These are phyloP conservation scores for Notoglanidium macrostoma DNA, from an alignment of 2,797 vertebrate genomes.

Conservation along the genomic window DNA sequence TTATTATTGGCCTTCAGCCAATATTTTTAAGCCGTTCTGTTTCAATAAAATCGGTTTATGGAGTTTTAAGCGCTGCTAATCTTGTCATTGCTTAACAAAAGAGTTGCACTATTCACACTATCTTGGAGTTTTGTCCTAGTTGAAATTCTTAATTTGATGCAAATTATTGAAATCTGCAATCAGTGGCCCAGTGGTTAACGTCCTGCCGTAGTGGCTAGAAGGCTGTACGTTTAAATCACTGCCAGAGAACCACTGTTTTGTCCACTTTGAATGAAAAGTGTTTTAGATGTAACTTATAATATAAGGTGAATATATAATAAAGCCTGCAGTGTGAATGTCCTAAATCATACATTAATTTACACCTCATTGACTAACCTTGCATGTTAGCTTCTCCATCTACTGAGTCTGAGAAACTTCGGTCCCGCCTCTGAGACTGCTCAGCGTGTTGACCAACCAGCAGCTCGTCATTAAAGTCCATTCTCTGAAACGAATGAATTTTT, in stretches of 20 bases:
- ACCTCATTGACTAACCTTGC: constrained; percentile 19
- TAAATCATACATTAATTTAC: background rate
- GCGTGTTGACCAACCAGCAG: background rate
- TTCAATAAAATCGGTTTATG: no score
- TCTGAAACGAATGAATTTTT: background rate
- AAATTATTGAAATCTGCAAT: background rate
- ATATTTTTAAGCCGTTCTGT: no score
- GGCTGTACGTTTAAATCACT: background rate
- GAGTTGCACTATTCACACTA: no score
- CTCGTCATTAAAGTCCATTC: background rate
- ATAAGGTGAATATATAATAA: background rate
- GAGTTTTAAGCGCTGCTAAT: no score
- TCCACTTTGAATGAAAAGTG: background rate
- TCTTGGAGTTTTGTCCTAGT: no score
- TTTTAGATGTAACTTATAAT: background rate
- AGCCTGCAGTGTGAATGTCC: background rate
- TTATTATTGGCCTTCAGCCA: no score
- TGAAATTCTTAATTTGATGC: no score
- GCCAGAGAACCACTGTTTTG: background rate
- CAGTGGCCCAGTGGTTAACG: background rate
- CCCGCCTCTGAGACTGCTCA: background rate
- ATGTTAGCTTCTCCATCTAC: background rate
- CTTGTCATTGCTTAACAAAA: no score
- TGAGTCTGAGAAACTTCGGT: constrained; percentile 1
- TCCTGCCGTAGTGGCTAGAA: background rate